Base-by-base conservation (phyloP, 2,888 invertebrate genomes). In the Gortyna flavago region DNA sequence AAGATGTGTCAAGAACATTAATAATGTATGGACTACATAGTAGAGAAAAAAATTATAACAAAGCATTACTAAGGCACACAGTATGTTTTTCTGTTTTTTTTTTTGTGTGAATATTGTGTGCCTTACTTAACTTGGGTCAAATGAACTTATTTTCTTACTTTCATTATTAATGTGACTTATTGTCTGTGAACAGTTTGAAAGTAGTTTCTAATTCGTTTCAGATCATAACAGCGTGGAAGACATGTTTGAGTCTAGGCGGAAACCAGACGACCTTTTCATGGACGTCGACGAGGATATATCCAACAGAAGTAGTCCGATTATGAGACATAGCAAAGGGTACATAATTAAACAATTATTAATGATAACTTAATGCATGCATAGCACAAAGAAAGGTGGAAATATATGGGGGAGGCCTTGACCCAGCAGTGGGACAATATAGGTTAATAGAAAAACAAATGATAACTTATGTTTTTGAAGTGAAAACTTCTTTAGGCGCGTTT, bases 281-380 rank as follows among this genome's bases (percentile, higher is more conserved):
- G 95, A 95, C 11, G 91, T 93, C 0, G 95, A 95, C 35, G 93
- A 93, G 8, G 90, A 92, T 35, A 84, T 85, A 32, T 96, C 96
- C 0, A 93, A 91, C 59, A 89, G 96, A 72, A 96, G 96, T 84
- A 94, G 95, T 4, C 95, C 96, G 0, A 85, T 90, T 3, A 90
- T 77, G 72, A 82, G 92, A 64, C 88, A 88, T 4, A 93, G 91
- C 70, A 92, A 87, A 89, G 94, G 95, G 95, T 95, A 69, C n/a
- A 69, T 11, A 13, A 18, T 35, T 21, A 18, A 11, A n/a, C 54
- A 21, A 35, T 9, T 0, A n/a, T 18, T 6, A n/a, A 11, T 3
- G n/a, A n/a, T 35, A 54, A n/a, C 18, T 35, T 35, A 51, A 44
- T 44, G 13, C 44, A 44, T 16, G 44, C 44, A 44, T 44, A 44